Evolutionary conservation across 1,140 invertebrate species (phyloP), one percentile per base, ranked within the genome.

Genomic region (Globodera rostochiensis): DNA sequence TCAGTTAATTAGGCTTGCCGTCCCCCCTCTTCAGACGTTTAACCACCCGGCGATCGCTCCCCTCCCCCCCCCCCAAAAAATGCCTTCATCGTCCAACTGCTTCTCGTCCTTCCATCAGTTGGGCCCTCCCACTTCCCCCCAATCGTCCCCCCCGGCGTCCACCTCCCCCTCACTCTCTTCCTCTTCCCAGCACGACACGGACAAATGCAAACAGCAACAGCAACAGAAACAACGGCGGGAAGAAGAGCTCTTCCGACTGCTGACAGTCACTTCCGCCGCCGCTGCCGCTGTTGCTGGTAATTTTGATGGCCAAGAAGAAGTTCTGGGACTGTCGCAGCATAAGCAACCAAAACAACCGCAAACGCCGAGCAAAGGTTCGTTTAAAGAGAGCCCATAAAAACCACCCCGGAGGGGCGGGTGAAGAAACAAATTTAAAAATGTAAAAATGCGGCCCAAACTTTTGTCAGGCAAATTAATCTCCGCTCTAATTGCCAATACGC

Each of bases 401-500:
- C 25, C 21, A 74, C 45, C 21, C 21, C 46, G 6, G 50, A 46
- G 36, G 36, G 36, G 36, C 36, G 36, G 36, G 36, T 36, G 36
- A 36, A 36, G 36, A 36, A 36, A 36, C 3, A 36, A 36, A 36
- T 36, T 36, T 74, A 15, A 53, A n/a, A 75, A 19, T 53, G 9
- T 3, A 36, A 36, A n/a, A 15, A 36, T 69, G n/a, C 69, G 46
- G 36, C 36, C 36, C 36, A 36, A n/a, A 15, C 19, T 19, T 21
- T 77, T 60, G 9, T 8, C 21, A 78, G 77, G 77, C 21, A 78
- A 78, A 78, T 78, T 78, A 25, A 21, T 78, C 64, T 70, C 77
- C 19, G 77, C 77, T 47, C 45, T 78, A 49, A 78, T 78, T 45
- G 77, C 77, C 3, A 78, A 71, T 0, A 78, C 77, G 5, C 60